Evolutionary conservation across 2,113 vertebrate species (phyloP).

Genomic region (Agelaius phoeniceus): DNA sequence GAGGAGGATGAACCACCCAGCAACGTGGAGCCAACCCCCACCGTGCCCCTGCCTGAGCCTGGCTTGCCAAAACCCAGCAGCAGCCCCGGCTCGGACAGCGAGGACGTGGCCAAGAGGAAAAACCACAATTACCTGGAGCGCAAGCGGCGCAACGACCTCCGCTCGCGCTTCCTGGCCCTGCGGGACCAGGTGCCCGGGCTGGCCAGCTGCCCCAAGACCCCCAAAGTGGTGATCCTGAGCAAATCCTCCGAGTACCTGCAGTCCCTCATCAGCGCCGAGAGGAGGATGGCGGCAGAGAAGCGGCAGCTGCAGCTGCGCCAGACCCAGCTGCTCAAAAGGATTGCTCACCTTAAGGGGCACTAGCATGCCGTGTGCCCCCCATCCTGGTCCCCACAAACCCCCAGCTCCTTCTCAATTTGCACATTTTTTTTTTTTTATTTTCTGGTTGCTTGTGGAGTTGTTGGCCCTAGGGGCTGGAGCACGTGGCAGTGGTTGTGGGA

Average conservation of each 20-base stretch:
- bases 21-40: neutral
- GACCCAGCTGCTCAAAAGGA: slow-evolving; percentile 83
- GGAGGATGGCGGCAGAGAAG: slow-evolving; percentile 84
- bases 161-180: slow-evolving; percentile 89
- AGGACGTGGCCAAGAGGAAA: slow-evolving; percentile 89
- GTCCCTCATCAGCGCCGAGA: slow-evolving; percentile 80
- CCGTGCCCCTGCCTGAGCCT: slow-evolving; percentile 15
- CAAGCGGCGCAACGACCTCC: slow-evolving; percentile 91
- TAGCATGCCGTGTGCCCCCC: slow-evolving; percentile 43
- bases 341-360: slow-evolving; percentile 83
- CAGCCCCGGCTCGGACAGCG: slow-evolving; percentile 82
- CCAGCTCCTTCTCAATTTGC: slow-evolving; percentile 68
- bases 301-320: slow-evolving; percentile 81
- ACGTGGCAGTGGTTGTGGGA: neutral
- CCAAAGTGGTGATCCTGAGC: slow-evolving; percentile 94
- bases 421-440: slow-evolving; percentile 50
- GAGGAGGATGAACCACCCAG: neutral
- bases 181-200: slow-evolving; percentile 89
- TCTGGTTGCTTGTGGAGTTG: neutral
- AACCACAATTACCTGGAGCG: slow-evolving; percentile 95
- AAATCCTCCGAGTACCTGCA: slow-evolving; percentile 88
- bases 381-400: rapidly evolving
- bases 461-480: neutral
- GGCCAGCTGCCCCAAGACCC: slow-evolving; percentile 84
- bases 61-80: slow-evolving; percentile 61